phyloP scores from a whole-genome alignment of 2,888 invertebrate genomes.

The Melieria picta region DNA sequence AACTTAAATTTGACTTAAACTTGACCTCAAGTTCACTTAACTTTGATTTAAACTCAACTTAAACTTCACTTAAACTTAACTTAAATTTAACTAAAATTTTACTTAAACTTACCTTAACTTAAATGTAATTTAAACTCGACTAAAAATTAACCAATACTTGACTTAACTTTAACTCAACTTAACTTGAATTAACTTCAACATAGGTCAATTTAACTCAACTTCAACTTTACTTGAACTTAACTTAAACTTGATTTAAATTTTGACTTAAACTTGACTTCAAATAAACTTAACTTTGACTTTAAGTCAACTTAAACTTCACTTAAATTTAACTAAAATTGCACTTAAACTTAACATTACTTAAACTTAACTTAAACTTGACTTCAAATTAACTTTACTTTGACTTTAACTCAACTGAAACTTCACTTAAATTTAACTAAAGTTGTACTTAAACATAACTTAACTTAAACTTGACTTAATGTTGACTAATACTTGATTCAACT shows the following conservation, averaged over 20 bases:
- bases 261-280: neutral
- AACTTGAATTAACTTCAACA: neutral
- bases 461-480: neutral
- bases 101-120: too few relatives aligned
- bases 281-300: neutral
- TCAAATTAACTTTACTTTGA: too few relatives aligned
- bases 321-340: neutral
- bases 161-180: neutral
- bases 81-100: neutral
- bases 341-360: too few relatives aligned
- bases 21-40: neutral
- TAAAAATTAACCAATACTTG: too few relatives aligned
- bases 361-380: neutral
- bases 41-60: neutral
- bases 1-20: neutral
- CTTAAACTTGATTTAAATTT: neutral
- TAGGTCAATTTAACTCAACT: neutral
- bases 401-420: too few relatives aligned
- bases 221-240: neutral
- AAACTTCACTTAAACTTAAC: neutral
- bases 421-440: too few relatives aligned
- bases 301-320: neutral
- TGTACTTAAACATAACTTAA: too few relatives aligned
- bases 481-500: too few relatives aligned
- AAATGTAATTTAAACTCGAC: too few relatives aligned